Conservation (phyloP, 2,888 invertebrate genomes). For the Acanthosepion pharaonis region DNA sequence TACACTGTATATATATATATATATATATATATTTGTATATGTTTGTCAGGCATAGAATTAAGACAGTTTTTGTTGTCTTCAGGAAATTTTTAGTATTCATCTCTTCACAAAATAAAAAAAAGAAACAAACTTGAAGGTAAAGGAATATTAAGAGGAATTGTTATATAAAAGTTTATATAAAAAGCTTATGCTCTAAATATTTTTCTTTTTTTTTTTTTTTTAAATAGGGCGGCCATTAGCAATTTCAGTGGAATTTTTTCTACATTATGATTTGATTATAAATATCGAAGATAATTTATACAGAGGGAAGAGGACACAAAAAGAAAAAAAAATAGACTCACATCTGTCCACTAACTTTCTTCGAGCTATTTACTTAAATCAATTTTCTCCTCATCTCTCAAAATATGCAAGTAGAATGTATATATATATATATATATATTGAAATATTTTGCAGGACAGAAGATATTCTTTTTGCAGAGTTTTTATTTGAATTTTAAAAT, state of each 20-base stretch:
- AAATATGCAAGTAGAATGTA: background rate
- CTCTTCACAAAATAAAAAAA: background rate
- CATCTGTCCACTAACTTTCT: conserved; percentile 33
- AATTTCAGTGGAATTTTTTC: background rate
- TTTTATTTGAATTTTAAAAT: background rate
- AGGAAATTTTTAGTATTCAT: background rate
- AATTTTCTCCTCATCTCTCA: background rate
- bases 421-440: background rate
- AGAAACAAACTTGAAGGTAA: background rate
- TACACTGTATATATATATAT: too few relatives aligned
- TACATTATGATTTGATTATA: background rate
- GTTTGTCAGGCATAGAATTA: too few relatives aligned
- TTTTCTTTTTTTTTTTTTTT: background rate
- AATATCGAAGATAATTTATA: background rate
- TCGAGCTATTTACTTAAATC: background rate
- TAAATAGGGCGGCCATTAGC: background rate
- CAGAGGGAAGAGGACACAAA: background rate
- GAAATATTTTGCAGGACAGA: background rate
- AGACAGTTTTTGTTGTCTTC: background rate
- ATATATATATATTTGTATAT: too few relatives aligned
- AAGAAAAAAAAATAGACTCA: background rate
- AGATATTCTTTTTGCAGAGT: background rate
- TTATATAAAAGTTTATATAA: background rate
- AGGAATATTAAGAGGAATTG: background rate
- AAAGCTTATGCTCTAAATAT: background rate